A percentile compares a stretch with the other conserved stretches of the same genome.
These are phyloP conservation scores for Pemphigus obesinymphae DNA, from an alignment of 1,140 invertebrate genomes.

Conservation along the genomic window DNA sequence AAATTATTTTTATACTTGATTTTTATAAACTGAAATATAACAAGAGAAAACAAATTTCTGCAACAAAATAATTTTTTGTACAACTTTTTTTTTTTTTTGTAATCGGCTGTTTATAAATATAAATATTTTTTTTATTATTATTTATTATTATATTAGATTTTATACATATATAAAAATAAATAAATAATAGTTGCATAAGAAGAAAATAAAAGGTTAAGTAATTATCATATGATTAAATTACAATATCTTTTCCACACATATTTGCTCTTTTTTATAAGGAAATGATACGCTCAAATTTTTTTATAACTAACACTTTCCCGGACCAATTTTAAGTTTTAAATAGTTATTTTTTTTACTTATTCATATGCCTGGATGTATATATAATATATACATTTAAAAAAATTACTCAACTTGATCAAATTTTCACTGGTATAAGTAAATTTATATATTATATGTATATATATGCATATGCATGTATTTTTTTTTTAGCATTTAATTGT, in stretches of 20 bases:
- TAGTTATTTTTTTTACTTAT: slow-evolving; percentile 1
- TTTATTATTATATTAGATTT: slow-evolving; percentile 40
- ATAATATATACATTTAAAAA: background rate
- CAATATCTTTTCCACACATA: background rate
- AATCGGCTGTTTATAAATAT: slow-evolving; percentile 38
- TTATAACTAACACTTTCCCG: background rate
- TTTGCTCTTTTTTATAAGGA: slow-evolving; percentile 21
- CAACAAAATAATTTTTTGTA: slow-evolving; percentile 34
- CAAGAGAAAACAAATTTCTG: background rate
- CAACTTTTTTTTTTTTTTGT: slow-evolving; percentile 16
- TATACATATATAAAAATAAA: slow-evolving; percentile 10
- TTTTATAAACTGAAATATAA: background rate
- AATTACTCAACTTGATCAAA: background rate
- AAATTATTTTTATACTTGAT: slow-evolving; percentile 35
- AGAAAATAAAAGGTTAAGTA: background rate
- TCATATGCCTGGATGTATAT: background rate
- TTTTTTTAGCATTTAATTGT: slow-evolving; percentile 29
- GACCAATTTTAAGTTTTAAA: slow-evolving; percentile 28
- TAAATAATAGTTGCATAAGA: background rate
- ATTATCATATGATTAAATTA: slow-evolving; percentile 4
- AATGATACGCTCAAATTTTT: slow-evolving; percentile 35
- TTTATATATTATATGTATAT: background rate
- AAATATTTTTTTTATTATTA: slow-evolving; percentile 39
- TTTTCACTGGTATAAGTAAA: slow-evolving; percentile 2
- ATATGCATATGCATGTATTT: background rate